phyloP scores from a whole-genome alignment of 2,888 invertebrate genomes.

The Leucoptera coffeella region DNA sequence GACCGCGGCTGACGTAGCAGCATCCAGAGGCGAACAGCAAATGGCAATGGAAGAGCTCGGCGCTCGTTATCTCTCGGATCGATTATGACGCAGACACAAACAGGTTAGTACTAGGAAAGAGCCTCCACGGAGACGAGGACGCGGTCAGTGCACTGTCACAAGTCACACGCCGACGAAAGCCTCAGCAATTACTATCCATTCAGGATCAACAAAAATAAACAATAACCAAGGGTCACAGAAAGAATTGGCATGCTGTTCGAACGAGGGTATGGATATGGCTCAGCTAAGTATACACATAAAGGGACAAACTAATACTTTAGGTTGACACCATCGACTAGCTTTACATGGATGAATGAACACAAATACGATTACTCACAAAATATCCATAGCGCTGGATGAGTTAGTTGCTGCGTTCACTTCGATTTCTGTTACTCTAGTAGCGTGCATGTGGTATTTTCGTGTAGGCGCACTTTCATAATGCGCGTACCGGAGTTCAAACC shows the following conservation, averaged over 20 bases:
- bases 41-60: too few species aligned
- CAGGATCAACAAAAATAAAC: constrained; percentile 17
- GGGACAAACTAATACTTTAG: constrained; percentile 14
- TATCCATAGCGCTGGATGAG: constrained; percentile 28
- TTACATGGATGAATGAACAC: constrained; percentile 31
- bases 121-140: constrained; percentile 37
- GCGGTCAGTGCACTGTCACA: constrained; percentile 44
- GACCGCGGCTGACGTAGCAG: constrained; percentile 5
- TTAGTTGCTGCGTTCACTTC: too few species aligned
- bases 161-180: constrained; percentile 54
- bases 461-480: constrained; percentile 41
- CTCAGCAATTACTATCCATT: constrained; percentile 19
- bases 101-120: constrained; percentile 40
- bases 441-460: constrained; percentile 29
- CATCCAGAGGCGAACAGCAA: too few species aligned
- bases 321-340: too few species aligned
- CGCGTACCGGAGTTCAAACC: constrained; percentile 22
- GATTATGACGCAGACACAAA: too few species aligned
- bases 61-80: too few species aligned
- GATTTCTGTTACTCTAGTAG: too few species aligned
- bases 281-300: constrained; percentile 32
- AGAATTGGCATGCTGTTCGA: constrained; percentile 46
- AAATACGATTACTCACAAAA: constrained; percentile 41
- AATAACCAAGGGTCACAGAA: constrained; percentile 33
- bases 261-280: constrained; percentile 52